Percentiles rank a stretch among this genome's conserved stretches.
Conservation (phyloP, 2,797 vertebrate species). For the Spheniscus humboldti region DNA sequence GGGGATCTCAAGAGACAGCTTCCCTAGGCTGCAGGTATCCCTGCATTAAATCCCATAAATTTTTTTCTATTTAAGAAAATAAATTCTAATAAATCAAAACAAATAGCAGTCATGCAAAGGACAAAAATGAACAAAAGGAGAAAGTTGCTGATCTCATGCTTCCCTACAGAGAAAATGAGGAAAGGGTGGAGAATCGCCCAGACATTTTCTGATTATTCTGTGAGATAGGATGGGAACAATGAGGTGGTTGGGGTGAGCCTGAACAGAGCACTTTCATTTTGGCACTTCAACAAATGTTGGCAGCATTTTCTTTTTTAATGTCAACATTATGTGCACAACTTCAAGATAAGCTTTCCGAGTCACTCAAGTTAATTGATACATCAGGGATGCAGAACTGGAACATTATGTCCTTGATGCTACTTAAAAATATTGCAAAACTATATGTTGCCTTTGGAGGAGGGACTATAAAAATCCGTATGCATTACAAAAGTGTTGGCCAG, state of each 20-base stretch:
- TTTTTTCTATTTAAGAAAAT: not conserved
- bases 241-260: not conserved
- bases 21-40: not conserved
- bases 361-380: conserved; percentile 50
- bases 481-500: not conserved
- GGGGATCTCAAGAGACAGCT: not conserved
- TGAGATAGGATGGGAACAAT: conserved; percentile 39
- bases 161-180: conserved; percentile 28
- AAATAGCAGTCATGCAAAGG: not conserved
- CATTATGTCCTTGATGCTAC: not conserved
- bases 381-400: not conserved
- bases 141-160: conserved; percentile 47
- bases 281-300: conserved; percentile 26
- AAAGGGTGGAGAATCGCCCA: conserved; percentile 28
- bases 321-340: not conserved
- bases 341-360: conserved; percentile 29
- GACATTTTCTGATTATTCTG: conserved; percentile 29
- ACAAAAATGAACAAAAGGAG: conserved; percentile 6
- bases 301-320: conserved; percentile 27
- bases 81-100: not conserved
- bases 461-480: not conserved
- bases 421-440: not conserved
- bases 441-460: not conserved
- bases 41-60: not conserved
- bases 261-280: conserved; percentile 28